Evolutionary conservation across 2,797 vertebrate genomes (phyloP), one percentile per base, ranked within the genome.

Genomic region (Xenentodon cancila): DNA sequence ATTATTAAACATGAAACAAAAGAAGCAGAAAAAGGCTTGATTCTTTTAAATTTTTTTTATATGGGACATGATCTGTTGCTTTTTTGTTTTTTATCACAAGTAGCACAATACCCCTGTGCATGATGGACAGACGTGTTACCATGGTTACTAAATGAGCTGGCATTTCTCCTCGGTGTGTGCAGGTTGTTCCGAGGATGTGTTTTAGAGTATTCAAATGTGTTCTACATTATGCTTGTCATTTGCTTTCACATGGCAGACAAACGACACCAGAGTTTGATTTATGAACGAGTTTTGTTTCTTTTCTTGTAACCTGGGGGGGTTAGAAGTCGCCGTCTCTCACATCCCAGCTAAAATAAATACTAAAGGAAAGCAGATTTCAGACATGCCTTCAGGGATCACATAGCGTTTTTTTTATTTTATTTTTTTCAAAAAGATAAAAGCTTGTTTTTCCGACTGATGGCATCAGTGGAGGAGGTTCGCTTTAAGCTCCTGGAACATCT

Each of bases 391-490:
- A 2, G 4, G 3, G 27, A 46, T 53, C 43, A 46, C 37, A 22
- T 16, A 40, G 57, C 1, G 19, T 51, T 22, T 22, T 22, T 6
- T 12, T n/a, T n/a, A n/a, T n/a, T n/a, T n/a, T n/a, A n/a, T 18
- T n/a, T 30, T 43, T 47, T 53, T 13, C 16, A 11, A 15, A 20
- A 5, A 6, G 11, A 5, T 4, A 7, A 45, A 60, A 43, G 47
- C 48, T 49, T 64, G 30, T 30, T 63, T 47, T 45, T 49, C 53
- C n/a, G 40, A 59, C 44, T 27, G 20, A 55, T 75, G 59, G 62
- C 70, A 53, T 44, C 64, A 21, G 50, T 4, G 49, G 49, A 60
- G 49, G 66, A 73, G 51, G 46, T 49, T 53, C 46, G 59, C 15
- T 22, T 55, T 9, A 50, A 69, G 45, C 69, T 52, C 47, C 30